phyloP scores from a whole-genome alignment of 2,888 invertebrate species.

The Catotricha subobsoleta region DNA sequence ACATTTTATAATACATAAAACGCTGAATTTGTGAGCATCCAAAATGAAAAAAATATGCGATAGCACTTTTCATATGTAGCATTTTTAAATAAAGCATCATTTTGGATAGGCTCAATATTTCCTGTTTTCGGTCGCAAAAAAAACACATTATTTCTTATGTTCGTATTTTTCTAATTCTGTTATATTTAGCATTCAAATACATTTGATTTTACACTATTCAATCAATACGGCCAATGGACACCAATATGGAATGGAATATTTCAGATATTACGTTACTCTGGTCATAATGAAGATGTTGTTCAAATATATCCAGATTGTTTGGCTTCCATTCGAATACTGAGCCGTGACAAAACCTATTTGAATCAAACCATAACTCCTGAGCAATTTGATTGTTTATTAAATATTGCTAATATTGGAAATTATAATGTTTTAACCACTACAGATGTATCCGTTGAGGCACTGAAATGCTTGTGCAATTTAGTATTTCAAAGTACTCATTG shows the following conservation, averaged over 20 bases:
- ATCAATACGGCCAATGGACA: slow-evolving; percentile 24
- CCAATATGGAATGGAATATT: slow-evolving; percentile 25
- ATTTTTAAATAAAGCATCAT: no score
- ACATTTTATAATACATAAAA: no score
- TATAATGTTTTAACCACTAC: slow-evolving; percentile 30
- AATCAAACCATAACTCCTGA: slow-evolving; percentile 48
- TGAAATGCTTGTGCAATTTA: slow-evolving; percentile 79
- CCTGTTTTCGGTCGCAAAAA: no score
- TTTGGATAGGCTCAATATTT: no score
- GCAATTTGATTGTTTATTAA: slow-evolving; percentile 47
- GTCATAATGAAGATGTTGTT: background rate
- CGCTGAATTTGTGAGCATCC: no score
- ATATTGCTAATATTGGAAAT: slow-evolving; percentile 42
- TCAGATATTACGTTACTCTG: slow-evolving; percentile 15
- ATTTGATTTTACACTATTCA: slow-evolving; percentile 23
- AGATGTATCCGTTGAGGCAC: slow-evolving; percentile 51
- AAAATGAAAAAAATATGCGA: no score
- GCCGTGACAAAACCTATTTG: slow-evolving; percentile 60
- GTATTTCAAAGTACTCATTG: slow-evolving; percentile 55
- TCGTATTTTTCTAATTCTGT: slow-evolving; percentile 8
- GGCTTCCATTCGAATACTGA: slow-evolving; percentile 31
- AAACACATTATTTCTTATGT: background rate
- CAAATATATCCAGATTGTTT: slow-evolving; percentile 19
- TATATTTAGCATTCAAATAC: slow-evolving; percentile 24
- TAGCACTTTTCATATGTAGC: no score